Evolutionary conservation across 2,888 invertebrate genomes (phyloP).

Genomic region (Syrphus vitripennis): DNA sequence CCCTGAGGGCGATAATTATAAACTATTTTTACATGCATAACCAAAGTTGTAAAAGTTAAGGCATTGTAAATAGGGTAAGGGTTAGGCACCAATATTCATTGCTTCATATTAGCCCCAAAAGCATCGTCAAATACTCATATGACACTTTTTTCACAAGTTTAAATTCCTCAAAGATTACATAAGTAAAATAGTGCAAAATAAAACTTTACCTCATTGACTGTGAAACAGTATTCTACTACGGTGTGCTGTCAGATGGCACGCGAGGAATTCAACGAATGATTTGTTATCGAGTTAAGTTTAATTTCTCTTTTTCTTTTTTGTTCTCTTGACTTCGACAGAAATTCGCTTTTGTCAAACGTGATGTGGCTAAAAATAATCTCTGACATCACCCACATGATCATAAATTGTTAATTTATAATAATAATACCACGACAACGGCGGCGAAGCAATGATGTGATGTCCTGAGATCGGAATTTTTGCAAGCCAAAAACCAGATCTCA

Average conservation of each 20-base stretch:
- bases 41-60: too few relatives aligned
- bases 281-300: constrained; percentile 26
- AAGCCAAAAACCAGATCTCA: neutral
- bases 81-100: too few relatives aligned
- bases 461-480: constrained; percentile 37
- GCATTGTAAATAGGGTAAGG: too few relatives aligned
- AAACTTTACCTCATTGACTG: neutral
- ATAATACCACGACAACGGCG: neutral
- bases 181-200: neutral
- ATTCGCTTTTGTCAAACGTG: constrained; percentile 34
- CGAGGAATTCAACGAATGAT: constrained; percentile 39
- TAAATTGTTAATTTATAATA: constrained; percentile 48
- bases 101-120: too few relatives aligned
- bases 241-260: constrained; percentile 6
- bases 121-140: too few relatives aligned
- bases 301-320: constrained; percentile 29
- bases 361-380: constrained; percentile 37
- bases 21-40: too few relatives aligned
- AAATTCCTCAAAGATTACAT: too few relatives aligned
- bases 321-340: constrained; percentile 6
- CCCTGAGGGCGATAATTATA: too few relatives aligned
- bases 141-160: too few relatives aligned
- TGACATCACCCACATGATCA: constrained; percentile 60
- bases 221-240: constrained; percentile 4
- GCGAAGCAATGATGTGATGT: neutral